Evolutionary conservation across 2,113 vertebrate genomes (phyloP), one percentile per base, ranked within the genome.

Genomic region (Petromus typicus): DNA sequence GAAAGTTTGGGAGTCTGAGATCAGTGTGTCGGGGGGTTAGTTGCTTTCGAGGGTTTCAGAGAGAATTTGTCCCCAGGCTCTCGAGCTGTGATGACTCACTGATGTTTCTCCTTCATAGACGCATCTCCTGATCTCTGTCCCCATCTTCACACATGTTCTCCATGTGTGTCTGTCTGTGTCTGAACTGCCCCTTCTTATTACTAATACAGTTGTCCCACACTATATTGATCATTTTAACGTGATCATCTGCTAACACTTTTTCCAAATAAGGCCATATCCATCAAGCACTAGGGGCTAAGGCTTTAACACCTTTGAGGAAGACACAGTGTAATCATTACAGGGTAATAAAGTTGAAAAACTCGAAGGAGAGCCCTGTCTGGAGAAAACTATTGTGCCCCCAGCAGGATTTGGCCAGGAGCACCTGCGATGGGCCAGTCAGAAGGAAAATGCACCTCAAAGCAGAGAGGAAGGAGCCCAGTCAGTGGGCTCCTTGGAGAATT

Each of bases 391-490:
- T 83, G 2, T 71, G 48, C 40, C 34, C 13, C 45, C 6, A n/a
- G 32, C 9, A 78, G n/a, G 34, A 78, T 16, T 71, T 11, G 89
- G 16, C 37, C 56, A 59, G 81, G 34, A 75, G 30, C 7, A 54
- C 30, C 2, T 0, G 11, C 20, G 11, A 61, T 80, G 57, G 18
- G 48, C 37, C 5, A 37, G 17, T 3, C 80, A 85, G 75, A 23
- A 6, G 89, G 14, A 17, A 67, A 89, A 75, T 37, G 40, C 45
- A 56, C 40, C 9, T 32, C 18, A 67, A 10, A 43, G 54, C 23
- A 22, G n/a, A 66, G 61, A 1, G 20, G 20, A 37, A 27, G 0
- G 32, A 1, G 2, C 3, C 0, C 7, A 14, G 4, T 27, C 34
- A 11, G 14, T 34, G 32, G 7, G 43, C 5, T 40, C 57, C 59